Evolutionary conservation across 2,113 vertebrate species (phyloP).

Genomic region (Pithys albifrons): DNA sequence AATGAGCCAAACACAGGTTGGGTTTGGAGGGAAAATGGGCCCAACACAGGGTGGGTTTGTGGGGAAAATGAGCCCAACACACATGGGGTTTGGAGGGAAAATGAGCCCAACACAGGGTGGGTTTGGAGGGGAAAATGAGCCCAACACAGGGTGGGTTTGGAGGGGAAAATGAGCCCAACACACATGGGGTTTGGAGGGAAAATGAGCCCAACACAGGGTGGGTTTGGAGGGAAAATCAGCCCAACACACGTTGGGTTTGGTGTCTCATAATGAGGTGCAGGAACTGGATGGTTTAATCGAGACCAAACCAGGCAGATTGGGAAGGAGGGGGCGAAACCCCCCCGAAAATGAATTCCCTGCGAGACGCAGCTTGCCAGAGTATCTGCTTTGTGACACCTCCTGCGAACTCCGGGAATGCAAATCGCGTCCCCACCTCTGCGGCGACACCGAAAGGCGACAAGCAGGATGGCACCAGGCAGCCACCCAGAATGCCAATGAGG

Average conservation of each 20-base stretch:
- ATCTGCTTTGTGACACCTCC: constrained; percentile 34
- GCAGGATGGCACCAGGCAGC: neutral
- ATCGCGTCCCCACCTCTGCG: neutral
- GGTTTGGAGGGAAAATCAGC: neutral
- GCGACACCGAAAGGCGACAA: neutral
- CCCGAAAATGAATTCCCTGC: constrained; percentile 41
- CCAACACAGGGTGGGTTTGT: too few relatives aligned
- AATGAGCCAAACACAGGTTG: too few relatives aligned
- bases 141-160: too few relatives aligned
- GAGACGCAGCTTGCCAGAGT: constrained; percentile 43
- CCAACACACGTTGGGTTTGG: rapidly evolving
- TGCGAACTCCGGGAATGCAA: constrained; percentile 20
- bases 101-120: too few relatives aligned
- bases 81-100: too few relatives aligned
- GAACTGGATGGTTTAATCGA: neutral
- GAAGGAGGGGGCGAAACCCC: constrained; percentile 29
- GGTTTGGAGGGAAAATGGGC: too few relatives aligned
- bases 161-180: too few relatives aligned
- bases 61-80: too few relatives aligned
- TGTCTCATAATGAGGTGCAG: neutral
- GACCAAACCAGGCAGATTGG: constrained; percentile 32
- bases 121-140: too few relatives aligned
- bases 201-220: too few relatives aligned
- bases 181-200: too few relatives aligned
- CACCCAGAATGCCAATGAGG: neutral